phyloP scores from a whole-genome alignment of 2,888 invertebrate species.

The Melieria omissa region DNA sequence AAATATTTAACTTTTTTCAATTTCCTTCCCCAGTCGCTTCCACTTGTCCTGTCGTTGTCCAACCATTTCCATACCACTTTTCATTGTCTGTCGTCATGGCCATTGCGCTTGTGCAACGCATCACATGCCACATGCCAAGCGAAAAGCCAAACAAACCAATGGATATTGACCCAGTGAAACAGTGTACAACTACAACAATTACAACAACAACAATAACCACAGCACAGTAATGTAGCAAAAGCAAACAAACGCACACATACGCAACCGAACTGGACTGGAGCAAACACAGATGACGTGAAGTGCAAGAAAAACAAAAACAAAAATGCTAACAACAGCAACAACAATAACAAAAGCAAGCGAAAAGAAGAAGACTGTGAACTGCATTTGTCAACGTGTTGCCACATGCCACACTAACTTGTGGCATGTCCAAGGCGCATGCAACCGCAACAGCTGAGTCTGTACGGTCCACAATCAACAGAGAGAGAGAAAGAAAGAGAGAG shows the following conservation, averaged over 20 bases:
- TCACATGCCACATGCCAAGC: slow-evolving; percentile 13
- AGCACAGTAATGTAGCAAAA: not conserved
- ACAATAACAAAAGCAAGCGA: too few species aligned
- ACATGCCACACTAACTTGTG: slow-evolving; percentile 27
- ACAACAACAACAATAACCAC: slow-evolving; percentile 21
- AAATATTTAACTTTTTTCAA: not conserved
- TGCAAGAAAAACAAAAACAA: slow-evolving; percentile 20
- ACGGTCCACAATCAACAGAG: not conserved
- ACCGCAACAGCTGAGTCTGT: slow-evolving; percentile 22
- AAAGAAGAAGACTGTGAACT: too few species aligned
- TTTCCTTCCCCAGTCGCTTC: not conserved
- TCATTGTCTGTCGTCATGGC: too few species aligned
- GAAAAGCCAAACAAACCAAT: slow-evolving; percentile 44
- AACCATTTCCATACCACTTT: too few species aligned
- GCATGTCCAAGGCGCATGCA: slow-evolving; percentile 26
- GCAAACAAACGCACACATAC: slow-evolving; percentile 18
- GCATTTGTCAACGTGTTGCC: slow-evolving; percentile 19
- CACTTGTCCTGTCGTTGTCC: too few species aligned
- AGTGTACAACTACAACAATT: slow-evolving; percentile 44
- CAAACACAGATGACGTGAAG: not conserved
- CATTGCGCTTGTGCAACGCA: not conserved
- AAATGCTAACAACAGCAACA: slow-evolving; percentile 12
- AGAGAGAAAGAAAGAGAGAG: not conserved
- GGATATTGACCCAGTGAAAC: slow-evolving; percentile 61
- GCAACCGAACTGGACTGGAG: not conserved